A percentile compares a stretch with the other conserved stretches of the same genome.
Conservation (phyloP, 2,113 vertebrate species). For the Mus spicilegus region DNA sequence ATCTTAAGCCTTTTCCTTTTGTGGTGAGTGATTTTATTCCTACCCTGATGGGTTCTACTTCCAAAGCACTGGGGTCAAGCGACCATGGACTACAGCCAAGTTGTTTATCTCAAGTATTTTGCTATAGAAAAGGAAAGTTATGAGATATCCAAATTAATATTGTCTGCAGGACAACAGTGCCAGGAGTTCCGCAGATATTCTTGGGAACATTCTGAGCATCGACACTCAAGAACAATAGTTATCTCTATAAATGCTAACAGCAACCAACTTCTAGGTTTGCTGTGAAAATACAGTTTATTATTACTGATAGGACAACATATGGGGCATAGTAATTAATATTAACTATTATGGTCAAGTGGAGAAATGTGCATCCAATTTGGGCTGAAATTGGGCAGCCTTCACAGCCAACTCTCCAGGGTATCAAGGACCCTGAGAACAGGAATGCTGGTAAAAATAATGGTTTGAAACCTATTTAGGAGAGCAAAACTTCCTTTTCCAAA, state of each 20-base stretch:
- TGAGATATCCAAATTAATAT: neutral
- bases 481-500: neutral
- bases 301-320: neutral
- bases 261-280: neutral
- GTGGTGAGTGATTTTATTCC: neutral
- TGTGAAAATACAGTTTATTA: neutral
- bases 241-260: conserved; percentile 11
- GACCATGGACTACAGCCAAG: neutral
- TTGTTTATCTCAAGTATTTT: neutral
- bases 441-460: neutral
- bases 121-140: neutral
- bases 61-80: neutral
- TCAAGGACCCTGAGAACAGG: neutral
- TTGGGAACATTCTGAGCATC: neutral
- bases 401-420: neutral
- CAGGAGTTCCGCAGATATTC: neutral
- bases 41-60: neutral
- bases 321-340: conserved; percentile 8
- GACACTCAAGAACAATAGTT: neutral
- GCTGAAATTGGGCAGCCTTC: neutral
- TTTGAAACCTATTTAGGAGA: conserved; percentile 7
- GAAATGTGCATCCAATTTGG: neutral
- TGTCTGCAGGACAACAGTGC: neutral
- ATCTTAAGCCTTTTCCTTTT: neutral
- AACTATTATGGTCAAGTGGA: conserved; percentile 23